A percentile compares a stretch with the other conserved stretches of the same genome.
Evolutionary conservation across 2,113 vertebrate species (phyloP).

Genomic region (Sigmodon hispidus): DNA sequence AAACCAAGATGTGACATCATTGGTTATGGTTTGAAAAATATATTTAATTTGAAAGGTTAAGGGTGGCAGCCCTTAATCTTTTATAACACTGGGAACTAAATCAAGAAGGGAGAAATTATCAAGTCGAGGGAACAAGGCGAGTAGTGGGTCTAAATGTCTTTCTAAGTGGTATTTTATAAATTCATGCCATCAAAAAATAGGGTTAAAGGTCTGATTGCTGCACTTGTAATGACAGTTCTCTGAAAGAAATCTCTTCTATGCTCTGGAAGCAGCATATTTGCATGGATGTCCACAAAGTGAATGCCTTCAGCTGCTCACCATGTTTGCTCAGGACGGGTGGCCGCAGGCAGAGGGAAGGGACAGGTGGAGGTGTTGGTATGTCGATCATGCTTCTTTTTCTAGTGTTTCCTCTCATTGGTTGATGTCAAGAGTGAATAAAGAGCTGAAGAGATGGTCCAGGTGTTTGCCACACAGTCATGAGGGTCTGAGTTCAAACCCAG

Average conservation of each 20-base stretch:
- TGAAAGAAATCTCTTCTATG: neutral
- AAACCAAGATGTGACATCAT: neutral
- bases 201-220: neutral
- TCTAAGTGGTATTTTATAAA: neutral
- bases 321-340: fast-evolving
- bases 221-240: neutral
- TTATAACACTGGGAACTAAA: neutral
- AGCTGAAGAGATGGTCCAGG: neutral
- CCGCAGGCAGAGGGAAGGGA: neutral
- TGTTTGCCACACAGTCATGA: no score
- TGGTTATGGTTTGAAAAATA: slow-evolving; percentile 6
- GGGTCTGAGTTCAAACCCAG: neutral
- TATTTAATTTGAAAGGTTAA: slow-evolving; percentile 52
- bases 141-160: neutral
- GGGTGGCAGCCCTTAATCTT: slow-evolving; percentile 14
- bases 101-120: neutral
- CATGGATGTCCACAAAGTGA: neutral
- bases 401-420: neutral
- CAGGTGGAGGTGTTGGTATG: neutral
- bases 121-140: neutral
- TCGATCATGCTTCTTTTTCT: neutral
- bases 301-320: fast-evolving
- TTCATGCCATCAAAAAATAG: neutral
- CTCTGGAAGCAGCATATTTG: neutral
- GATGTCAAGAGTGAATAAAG: neutral